phyloP scores from a whole-genome alignment of 2,888 invertebrate species.

The Lasioglossum malachurum region DNA sequence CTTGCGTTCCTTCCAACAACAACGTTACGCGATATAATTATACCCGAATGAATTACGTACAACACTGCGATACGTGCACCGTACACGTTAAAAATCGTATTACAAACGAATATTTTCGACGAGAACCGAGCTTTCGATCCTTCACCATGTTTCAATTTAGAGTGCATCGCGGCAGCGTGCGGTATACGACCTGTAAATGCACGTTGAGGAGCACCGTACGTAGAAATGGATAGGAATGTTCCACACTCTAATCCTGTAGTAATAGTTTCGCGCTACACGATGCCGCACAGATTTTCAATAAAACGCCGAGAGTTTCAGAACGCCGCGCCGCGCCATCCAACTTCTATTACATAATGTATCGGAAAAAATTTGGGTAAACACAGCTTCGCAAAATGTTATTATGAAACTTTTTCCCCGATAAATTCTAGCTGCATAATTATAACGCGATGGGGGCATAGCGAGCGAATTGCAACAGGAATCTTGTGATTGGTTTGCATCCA shows the following conservation, averaged over 20 bases:
- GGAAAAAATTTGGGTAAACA: neutral
- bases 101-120: neutral
- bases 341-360: neutral
- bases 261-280: neutral
- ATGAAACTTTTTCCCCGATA: neutral
- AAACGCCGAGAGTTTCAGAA: neutral
- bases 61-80: neutral
- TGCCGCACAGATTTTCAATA: neutral
- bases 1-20: neutral
- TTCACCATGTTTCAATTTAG: neutral
- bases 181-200: neutral
- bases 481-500: neutral
- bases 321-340: neutral
- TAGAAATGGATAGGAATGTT: neutral
- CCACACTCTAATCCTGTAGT: neutral
- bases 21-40: too few species aligned
- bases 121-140: neutral
- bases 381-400: neutral
- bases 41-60: too few species aligned
- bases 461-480: too few species aligned
- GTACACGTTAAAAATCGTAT: neutral
- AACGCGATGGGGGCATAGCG: neutral
- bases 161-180: neutral
- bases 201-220: neutral
- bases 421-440: neutral